Conservation (phyloP, 2,888 invertebrate genomes). For the Cryptosula pallasiana region DNA sequence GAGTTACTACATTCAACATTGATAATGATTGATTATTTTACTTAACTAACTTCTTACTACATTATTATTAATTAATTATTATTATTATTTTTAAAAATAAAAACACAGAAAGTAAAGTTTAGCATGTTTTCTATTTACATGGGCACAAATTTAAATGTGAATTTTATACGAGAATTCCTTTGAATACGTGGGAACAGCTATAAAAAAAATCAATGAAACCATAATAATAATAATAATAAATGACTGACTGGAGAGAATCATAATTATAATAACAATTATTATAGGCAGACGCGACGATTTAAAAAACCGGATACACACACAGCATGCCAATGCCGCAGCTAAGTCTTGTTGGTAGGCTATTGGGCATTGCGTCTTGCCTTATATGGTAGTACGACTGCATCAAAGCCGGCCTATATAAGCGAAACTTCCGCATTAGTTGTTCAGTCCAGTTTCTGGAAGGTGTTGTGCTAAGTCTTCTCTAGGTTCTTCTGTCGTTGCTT, state of each 20-base stretch:
- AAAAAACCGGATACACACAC: background rate
- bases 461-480: background rate
- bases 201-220: too few relatives aligned
- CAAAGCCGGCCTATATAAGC: background rate
- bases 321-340: background rate
- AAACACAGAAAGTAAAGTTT: too few relatives aligned
- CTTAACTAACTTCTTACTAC: too few relatives aligned
- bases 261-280: background rate
- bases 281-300: background rate
- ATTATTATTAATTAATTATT: too few relatives aligned
- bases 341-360: background rate
- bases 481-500: background rate
- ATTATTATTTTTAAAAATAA: too few relatives aligned
- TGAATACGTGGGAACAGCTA: too few relatives aligned
- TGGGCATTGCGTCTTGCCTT: background rate
- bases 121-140: too few relatives aligned
- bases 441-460: slow-evolving; percentile 12
- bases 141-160: too few relatives aligned
- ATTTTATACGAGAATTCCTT: too few relatives aligned
- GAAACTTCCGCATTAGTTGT: background rate
- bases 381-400: slow-evolving; percentile 1
- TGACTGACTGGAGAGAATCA: background rate
- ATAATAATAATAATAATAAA: background rate
- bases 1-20: too few relatives aligned
- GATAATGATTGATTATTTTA: too few relatives aligned